Percentiles rank a stretch among this genome's conserved stretches.
These are phyloP conservation scores for Mirounga angustirostris DNA, from an alignment of 2,113 vertebrate species.

Conservation along the genomic window DNA sequence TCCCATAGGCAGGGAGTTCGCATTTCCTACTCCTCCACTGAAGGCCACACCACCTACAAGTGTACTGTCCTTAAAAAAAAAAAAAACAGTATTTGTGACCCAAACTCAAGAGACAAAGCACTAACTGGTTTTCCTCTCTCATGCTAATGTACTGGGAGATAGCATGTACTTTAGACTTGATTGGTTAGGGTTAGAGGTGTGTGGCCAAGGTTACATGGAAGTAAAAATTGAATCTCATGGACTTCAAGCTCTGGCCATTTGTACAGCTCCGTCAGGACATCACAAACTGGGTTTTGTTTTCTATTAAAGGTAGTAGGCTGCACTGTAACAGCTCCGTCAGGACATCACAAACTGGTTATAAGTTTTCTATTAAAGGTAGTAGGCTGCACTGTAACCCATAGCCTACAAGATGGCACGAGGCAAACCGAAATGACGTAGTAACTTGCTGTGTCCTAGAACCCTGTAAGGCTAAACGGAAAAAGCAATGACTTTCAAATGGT, in stretches of 20 bases:
- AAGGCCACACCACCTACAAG: neutral
- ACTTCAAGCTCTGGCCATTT: slow-evolving; percentile 4
- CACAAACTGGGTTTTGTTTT: neutral
- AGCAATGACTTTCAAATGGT: neutral
- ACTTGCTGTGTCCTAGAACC: neutral
- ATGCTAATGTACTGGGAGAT: neutral
- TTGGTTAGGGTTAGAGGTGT: neutral
- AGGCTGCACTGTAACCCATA: neutral
- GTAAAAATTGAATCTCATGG: slow-evolving; percentile 27
- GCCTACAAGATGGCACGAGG: slow-evolving; percentile 65
- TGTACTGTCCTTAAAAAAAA: neutral
- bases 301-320: neutral
- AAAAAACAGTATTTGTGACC: neutral
- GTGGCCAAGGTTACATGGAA: neutral
- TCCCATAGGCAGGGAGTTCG: neutral
- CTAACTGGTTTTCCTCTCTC: neutral
- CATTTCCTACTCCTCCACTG: neutral
- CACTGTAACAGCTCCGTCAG: neutral
- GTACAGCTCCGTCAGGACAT: neutral
- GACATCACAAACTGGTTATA: neutral
- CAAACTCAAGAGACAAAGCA: neutral
- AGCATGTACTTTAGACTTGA: neutral
- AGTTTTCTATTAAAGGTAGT: neutral
- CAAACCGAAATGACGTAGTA: neutral
- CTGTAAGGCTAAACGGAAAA: neutral